Base-by-base conservation (phyloP, 2,888 invertebrate species). In the Rotaria magnacalcarata region DNA sequence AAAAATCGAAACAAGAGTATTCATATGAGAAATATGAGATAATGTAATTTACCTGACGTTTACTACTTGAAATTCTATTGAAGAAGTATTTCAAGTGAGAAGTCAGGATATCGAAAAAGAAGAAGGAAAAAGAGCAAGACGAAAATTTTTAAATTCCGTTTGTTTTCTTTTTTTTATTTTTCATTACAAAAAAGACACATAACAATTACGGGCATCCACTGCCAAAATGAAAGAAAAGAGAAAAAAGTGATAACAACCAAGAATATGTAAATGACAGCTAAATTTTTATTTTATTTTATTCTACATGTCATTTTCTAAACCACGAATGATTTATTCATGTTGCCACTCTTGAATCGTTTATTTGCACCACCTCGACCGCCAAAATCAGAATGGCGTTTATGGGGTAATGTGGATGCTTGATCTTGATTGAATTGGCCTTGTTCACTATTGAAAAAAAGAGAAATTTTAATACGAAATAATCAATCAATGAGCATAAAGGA, bases 121-220 rank as follows among this genome's bases (percentile, higher is more conserved):
- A 52, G 16, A 52, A 52, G 14, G 52, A 52, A 14, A 50, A 8
- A 11, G 5, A 11, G 5, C 14, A 11, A 11, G 8, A 11, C 14
- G 10, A 11, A 11, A 8, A 14, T 14, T 52, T 52, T 52, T 14
- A 11, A 7, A 24, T 24, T 47, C n/a, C 19, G n/a, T 47, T n/a
- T 47, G 24, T 47, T 43, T 80, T 2, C 41, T 43, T 4, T 80
- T 21, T 47, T 80, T n/a, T 43, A 43, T 47, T 34, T 47, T 80
- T 67, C 67, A 67, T 67, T 67, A 67, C 67, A 67, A 67, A 67
- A 67, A 67, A 67, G 6, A 67, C 67, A 67, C 67, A 19, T 67
- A 67, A 67, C 67, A 67, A 67, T 67, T 67, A 67, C 67, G 67
- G 27, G 67, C 67, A 67, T 41, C 67, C 19, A 34, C 19, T 1